Evolutionary conservation across 2,888 invertebrate genomes (phyloP), one percentile per base, ranked within the genome.

Genomic region (Scelioninae gen. 1): DNA sequence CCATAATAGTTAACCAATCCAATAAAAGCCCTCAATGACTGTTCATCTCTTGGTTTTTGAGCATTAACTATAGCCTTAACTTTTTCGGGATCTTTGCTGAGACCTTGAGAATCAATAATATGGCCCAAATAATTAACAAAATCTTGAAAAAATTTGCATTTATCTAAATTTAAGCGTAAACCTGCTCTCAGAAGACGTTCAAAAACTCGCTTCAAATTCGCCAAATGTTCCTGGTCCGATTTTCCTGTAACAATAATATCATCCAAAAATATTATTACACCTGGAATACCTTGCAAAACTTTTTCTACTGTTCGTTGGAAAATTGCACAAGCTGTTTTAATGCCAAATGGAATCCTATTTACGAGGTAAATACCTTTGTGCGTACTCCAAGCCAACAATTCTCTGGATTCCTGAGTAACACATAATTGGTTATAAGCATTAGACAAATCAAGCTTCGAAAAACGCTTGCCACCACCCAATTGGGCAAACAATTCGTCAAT

Each of bases 381-480:
- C 5, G 89, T 90, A 56, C 87, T 89, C 82, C 88, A 87, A 0
- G 89, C 88, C 7, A 88, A 85, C 23, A 87, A 83, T 40, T 84
- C 85, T 16, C 83, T 71, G 0, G 85, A 86, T 32, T 34, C 34
- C 5, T 34, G 6, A 7, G 5, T 8, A 7, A 34, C 34, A 49
- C 84, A 84, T 11, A 91, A 82, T 84, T 92, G 91, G 69, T 90
- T 88, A 72, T 90, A 92, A 0, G 90, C 90, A 58, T 87, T 84
- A 0, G 85, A 69, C 15, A 90, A 86, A 84, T 91, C 90, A 11
- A 91, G 53, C 38, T 84, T 85, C 0, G 83, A 55, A 53, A 86
- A 87, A 9, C 63, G 49, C 23, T 85, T 63, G 65, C 85, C 85
- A 7, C 83, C 77, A 15, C 78, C 60, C 10, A 86, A 43, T 6